Base-by-base conservation (phyloP, 1,140 invertebrate genomes). In the Rhyzopertha dominica region DNA sequence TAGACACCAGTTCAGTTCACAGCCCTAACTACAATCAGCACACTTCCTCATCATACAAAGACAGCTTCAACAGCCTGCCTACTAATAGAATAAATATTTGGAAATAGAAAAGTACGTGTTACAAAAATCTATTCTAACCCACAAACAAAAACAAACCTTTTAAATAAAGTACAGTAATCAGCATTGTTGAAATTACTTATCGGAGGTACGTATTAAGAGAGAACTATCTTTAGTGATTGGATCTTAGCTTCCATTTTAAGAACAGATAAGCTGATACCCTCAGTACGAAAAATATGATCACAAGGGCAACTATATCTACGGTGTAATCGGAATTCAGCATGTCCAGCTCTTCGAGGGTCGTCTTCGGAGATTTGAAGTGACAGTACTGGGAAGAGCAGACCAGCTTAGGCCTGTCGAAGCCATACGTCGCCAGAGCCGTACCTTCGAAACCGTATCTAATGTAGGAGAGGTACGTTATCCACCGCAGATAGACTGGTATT, bases 361-460 rank as follows among this genome's bases (percentile, higher is more conserved):
- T 91, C 23, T 72, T 62, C 0, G 93, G 90, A 46, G 85, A 78
- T 62, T 90, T 90, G 70, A 94, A 95, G 62, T 93, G 90, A 65
- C 92, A 96, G 67, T 89, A 89, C 0, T 77, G 65, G 73, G 81
- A 68, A 54, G 76, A 80, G 67, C 90, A 92, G 53, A 85, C 79
- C 3, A 93, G 70, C 54, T 88, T 87, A 36, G 79, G 75, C 17
- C 94, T 73, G 32, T 83, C 79, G 60, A 87, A 94, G 1, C 87
- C 83, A 65, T 98, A 98, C 1, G 94, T 92, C 1, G 91, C 88
- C n/a, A 95, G 76, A 2, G 95, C 82, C 0, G 90, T 91, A 12
- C 90, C 90, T 72, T 97, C 93, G 67, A 97, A 97, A 14, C 91
- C 88, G 62, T 96, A 98, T 63, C 93, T 77, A 43, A 96, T 91